These are phyloP conservation scores for Agapornis roseicollis DNA, from an alignment of 2,113 vertebrate species.

Conservation along the genomic window DNA sequence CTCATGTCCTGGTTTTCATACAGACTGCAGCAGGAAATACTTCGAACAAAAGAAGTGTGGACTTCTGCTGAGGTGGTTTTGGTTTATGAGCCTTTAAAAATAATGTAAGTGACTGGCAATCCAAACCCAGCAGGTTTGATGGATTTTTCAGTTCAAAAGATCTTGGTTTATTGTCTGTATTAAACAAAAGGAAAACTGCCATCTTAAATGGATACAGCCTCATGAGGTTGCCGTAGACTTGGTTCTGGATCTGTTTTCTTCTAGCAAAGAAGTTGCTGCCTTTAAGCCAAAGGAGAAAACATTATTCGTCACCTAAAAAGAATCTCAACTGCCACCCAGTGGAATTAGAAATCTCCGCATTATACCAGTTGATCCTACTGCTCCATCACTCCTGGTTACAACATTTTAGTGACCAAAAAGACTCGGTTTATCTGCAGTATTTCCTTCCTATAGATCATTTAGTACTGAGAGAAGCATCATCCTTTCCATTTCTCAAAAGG, in stretches of 20 bases:
- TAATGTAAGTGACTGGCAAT: neutral
- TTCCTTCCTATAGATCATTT: neutral
- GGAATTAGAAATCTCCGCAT: slow-evolving; percentile 39
- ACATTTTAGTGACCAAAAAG: neutral
- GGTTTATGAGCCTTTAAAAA: neutral
- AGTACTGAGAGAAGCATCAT: neutral
- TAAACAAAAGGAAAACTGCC: neutral
- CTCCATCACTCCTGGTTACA: neutral
- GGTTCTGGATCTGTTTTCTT: neutral
- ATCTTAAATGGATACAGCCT: neutral
- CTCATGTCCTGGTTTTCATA: neutral
- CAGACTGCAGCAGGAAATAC: neutral
- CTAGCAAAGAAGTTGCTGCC: neutral
- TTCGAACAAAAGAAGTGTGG: neutral
- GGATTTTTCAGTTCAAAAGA: neutral
- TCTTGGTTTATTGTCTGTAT: neutral
- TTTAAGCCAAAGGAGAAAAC: neutral
- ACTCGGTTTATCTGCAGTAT: neutral
- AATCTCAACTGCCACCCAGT: slow-evolving; percentile 65
- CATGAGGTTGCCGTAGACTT: neutral
- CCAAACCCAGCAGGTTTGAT: neutral
- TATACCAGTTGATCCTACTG: neutral
- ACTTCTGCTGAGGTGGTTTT: neutral
- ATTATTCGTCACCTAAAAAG: neutral
- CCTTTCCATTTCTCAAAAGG: neutral